Conservation (phyloP, 1,140 invertebrate genomes). For the Holotrichia oblita region DNA sequence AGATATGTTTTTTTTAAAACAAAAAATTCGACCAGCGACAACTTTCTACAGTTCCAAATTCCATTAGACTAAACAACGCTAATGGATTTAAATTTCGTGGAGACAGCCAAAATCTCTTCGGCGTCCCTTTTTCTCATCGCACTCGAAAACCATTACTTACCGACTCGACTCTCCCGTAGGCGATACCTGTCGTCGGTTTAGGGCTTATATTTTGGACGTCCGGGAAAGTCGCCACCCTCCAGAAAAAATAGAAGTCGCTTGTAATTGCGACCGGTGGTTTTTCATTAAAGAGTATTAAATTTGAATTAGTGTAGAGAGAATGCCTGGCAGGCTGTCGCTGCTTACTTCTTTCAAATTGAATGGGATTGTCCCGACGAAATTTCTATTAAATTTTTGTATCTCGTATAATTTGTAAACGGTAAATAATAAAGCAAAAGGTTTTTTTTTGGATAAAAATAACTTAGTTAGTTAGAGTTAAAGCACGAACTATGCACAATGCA, state of each 20-base stretch:
- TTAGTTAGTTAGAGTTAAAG: too few relatives aligned
- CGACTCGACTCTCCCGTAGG: not conserved
- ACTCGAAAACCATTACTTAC: not conserved
- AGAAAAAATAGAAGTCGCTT: not conserved
- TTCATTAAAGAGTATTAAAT: slow-evolving; percentile 32
- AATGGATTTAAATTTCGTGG: slow-evolving; percentile 27
- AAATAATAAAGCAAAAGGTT: not conserved
- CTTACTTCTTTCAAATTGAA: not conserved
- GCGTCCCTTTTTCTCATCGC: not conserved
- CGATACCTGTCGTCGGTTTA: not conserved
- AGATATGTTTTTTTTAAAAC: too few relatives aligned
- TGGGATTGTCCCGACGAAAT: slow-evolving; percentile 3
- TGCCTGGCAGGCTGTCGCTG: not conserved
- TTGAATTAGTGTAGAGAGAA: slow-evolving; percentile 17
- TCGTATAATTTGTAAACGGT: slow-evolving; percentile 20
- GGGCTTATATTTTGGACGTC: not conserved
- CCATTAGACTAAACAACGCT: not conserved
- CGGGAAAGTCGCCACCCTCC: not conserved
- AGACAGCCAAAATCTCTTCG: not conserved
- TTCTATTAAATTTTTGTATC: slow-evolving; percentile 6
- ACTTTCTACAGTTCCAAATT: not conserved
- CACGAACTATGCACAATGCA: too few relatives aligned
- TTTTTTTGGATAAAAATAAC: not conserved
- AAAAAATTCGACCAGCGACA: not conserved
- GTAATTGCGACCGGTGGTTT: slow-evolving; percentile 17